Percentiles rank a stretch among this genome's conserved stretches.
Conservation (phyloP, 2,888 invertebrate species). For the Oligia latruncula region DNA sequence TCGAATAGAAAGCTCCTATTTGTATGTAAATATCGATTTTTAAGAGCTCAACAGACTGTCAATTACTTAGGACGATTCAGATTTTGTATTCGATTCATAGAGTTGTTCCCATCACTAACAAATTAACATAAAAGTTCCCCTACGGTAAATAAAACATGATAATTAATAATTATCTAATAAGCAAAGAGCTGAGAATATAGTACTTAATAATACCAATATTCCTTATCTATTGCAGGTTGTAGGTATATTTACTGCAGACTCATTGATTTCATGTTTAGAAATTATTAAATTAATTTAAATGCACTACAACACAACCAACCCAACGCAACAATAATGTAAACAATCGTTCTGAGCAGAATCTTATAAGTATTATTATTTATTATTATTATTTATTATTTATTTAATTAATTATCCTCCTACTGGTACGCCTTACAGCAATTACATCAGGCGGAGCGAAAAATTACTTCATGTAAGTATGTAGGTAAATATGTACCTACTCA, state of each 20-base stretch:
- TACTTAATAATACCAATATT: not conserved
- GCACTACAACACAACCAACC: not conserved
- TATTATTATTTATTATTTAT: too few relatives aligned
- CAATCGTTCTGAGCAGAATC: not conserved
- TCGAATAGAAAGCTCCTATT: not conserved
- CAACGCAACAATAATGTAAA: not conserved
- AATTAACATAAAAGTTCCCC: slow-evolving; percentile 4
- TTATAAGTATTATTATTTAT: not conserved
- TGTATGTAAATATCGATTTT: not conserved
- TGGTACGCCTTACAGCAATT: too few relatives aligned
- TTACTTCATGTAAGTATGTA: too few relatives aligned
- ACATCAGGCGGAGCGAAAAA: too few relatives aligned
- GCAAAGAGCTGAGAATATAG: slow-evolving; percentile 11
- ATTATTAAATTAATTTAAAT: not conserved
- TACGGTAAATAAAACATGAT: slow-evolving; percentile 17
- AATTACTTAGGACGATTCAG: not conserved
- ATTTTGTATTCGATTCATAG: slow-evolving; percentile 2
- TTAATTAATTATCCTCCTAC: too few relatives aligned
- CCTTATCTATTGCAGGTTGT: not conserved
- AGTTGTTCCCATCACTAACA: slow-evolving; percentile 27
- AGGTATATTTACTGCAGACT: not conserved
- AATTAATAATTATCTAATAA: slow-evolving; percentile 20
- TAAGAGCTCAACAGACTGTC: not conserved
- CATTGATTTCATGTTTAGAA: not conserved
- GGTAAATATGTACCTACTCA: not conserved